Base-by-base conservation (phyloP, 2,797 vertebrate species). In the Xenops minutus region DNA sequence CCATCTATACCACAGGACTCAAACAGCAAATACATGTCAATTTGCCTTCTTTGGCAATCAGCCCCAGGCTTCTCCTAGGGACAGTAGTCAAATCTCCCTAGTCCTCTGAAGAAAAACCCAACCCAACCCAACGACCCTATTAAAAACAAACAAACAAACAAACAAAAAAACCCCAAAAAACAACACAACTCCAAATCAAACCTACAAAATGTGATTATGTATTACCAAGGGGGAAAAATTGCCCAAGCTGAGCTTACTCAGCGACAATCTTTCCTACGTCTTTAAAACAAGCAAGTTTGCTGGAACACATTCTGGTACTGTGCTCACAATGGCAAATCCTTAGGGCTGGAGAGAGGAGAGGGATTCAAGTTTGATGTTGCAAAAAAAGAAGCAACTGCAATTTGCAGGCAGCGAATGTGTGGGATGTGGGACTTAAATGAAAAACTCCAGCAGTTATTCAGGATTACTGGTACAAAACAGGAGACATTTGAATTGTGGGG, bases 271-370 rank as follows among this genome's bases (percentile, higher is more conserved):
- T 32, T 71, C 29, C 17, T 3, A 58, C 81, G 27, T 11, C 39
- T 64, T 72, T 69, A 55, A 32, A 52, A 39, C 16, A 74, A 8
- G 3, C 8, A 49, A 49, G 14, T 19, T 34, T 62, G 27, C 30
- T 36, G 67, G 6, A 69, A 63, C 34, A 67, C 1, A 2, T 46
- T 24, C 36, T 46, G 30, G 18, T 9, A 48, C 23, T 55, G 10
- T 5, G 37, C 41, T 56, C 41, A 52, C 9, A 54, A 54, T 23
- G 8, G 37, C 52, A 67, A 34, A 32, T 78, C 41, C 74, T 74
- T 29, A 61, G 24, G 23, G 69, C 16, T 0, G 0, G 15, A 44
- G 26, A 67, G 61, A 63, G 24, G 2, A 66, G 18, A 34, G 4
- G 11, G 32, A 43, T 37, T 56, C 41, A 1, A 10, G 76, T 52